Evolutionary conservation across 2,797 vertebrate genomes (phyloP), one percentile per base, ranked within the genome.

Genomic region (Hippopotamyrus pictus): DNA sequence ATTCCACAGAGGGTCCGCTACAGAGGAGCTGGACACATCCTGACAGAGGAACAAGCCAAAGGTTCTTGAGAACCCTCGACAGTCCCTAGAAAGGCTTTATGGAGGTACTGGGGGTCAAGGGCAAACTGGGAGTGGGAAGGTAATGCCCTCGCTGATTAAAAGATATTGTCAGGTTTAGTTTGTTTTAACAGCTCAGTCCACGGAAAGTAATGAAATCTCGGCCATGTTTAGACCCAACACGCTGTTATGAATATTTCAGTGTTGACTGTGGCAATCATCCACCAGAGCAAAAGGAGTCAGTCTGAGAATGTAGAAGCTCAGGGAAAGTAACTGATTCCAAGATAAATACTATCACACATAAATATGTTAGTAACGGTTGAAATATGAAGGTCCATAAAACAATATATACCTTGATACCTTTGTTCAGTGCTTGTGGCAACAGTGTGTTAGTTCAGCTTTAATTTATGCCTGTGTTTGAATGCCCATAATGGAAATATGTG

Each of bases 181-280:
- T 87, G 89, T 59, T 89, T 82, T 51, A 88, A 90, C 89, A 90
- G 89, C 87, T 90, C 76, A 41, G 57, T 37, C 44, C 17, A 48
- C 4, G 12, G 41, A 73, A 73, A 53, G 87, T 46, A 22, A 29
- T 22, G 54, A 82, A 41, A 9, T 88, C 51, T 83, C 76, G 3
- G 69, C 89, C 7, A 48, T 17, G 69, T 83, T 88, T 83, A 79
- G 54, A 37, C 41, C 87, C 53, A 88, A 88, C 62, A 44, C 48
- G 50, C 44, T 41, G 76, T 50, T 54, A 86, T 33, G 57, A 53
- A 88, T 65, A n/a, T 90, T 62, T 69, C 51, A 53, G 57, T 53
- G 5, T 48, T 84, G 57, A 88, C 44, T 57, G 46, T 88, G 76
- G 87, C 79, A 69, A 19, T 69, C 79, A 37, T 88, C 87, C 87